Conservation (phyloP, 2,888 invertebrate genomes). For the Eupithecia pulchellata region DNA sequence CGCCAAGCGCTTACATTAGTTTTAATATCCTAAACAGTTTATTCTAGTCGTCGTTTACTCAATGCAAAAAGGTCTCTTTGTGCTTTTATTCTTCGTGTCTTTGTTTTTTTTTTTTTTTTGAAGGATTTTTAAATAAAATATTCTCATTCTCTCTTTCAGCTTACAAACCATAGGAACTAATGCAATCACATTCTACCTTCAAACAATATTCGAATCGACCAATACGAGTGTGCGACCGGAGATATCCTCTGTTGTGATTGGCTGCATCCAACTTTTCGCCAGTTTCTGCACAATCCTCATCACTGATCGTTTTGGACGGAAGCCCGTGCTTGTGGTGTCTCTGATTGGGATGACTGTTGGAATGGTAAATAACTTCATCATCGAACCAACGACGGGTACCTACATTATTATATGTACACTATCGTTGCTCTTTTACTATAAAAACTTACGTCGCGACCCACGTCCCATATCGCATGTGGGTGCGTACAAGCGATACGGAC, state of each 20-base stretch:
- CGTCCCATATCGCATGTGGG: too few relatives aligned
- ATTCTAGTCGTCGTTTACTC: too few relatives aligned
- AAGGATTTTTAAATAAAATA: too few relatives aligned
- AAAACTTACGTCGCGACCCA: too few relatives aligned
- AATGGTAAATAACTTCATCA: conserved; percentile 29
- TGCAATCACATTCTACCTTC: conserved; percentile 30
- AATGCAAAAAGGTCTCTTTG: too few relatives aligned
- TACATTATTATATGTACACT: not conserved
- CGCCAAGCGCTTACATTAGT: too few relatives aligned
- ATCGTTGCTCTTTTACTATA: not conserved
- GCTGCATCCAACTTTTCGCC: conserved; percentile 32
- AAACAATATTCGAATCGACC: conserved; percentile 37
- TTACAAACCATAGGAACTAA: conserved; percentile 35
- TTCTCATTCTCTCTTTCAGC: conserved; percentile 1
- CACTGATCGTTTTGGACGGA: conserved; percentile 40
- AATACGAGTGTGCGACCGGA: conserved; percentile 36
- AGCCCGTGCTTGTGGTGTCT: conserved; percentile 33
- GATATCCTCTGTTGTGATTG: conserved; percentile 37
- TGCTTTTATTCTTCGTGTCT: too few relatives aligned
- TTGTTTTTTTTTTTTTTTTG: too few relatives aligned
- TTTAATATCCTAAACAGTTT: too few relatives aligned
- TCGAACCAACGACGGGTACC: not conserved
- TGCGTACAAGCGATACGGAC: too few relatives aligned
- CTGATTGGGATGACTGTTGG: conserved; percentile 35
- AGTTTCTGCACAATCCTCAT: conserved; percentile 31